Conservation (phyloP, 2,888 invertebrate genomes). For the Chrysolina oricalcia region DNA sequence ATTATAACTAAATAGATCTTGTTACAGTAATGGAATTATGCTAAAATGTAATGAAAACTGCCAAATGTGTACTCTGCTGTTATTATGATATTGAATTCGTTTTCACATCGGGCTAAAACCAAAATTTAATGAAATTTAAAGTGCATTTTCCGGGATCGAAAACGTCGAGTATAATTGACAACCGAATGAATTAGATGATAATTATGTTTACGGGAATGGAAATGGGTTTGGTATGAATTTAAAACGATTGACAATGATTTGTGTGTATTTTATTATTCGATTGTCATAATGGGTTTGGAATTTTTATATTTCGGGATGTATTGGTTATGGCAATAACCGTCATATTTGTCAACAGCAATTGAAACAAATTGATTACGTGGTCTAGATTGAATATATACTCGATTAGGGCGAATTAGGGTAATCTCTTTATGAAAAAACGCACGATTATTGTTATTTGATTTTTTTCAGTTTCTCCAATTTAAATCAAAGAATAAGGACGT, state of each 20-base stretch:
- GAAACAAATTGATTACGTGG: conserved; percentile 1
- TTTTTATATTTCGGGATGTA: conserved; percentile 35
- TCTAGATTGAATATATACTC: not conserved
- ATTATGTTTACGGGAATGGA: conserved; percentile 41
- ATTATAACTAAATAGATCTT: not conserved
- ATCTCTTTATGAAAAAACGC: not conserved
- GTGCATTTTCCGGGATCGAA: conserved; percentile 38
- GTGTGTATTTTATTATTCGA: conserved; percentile 41
- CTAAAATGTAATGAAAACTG: conserved; percentile 5
- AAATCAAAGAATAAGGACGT: too few relatives aligned
- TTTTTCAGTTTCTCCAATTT: too few relatives aligned
- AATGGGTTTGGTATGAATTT: conserved; percentile 34
- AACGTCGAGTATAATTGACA: conserved; percentile 43
- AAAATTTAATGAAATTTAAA: conserved; percentile 48
- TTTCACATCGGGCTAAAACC: conserved; percentile 26
- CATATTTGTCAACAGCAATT: conserved; percentile 37
- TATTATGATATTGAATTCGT: conserved; percentile 28
- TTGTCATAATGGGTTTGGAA: conserved; percentile 35
- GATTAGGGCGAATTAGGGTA: not conserved
- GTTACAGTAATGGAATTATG: not conserved
- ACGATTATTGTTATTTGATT: too few relatives aligned
- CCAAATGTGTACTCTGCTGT: conserved; percentile 14
- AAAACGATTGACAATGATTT: conserved; percentile 40
- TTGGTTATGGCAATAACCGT: conserved; percentile 25
- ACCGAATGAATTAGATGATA: conserved; percentile 45